Evolutionary conservation across 2,888 invertebrate species (phyloP), one percentile per base, ranked within the genome.

Genomic region (Prostheceraeus crozeri): DNA sequence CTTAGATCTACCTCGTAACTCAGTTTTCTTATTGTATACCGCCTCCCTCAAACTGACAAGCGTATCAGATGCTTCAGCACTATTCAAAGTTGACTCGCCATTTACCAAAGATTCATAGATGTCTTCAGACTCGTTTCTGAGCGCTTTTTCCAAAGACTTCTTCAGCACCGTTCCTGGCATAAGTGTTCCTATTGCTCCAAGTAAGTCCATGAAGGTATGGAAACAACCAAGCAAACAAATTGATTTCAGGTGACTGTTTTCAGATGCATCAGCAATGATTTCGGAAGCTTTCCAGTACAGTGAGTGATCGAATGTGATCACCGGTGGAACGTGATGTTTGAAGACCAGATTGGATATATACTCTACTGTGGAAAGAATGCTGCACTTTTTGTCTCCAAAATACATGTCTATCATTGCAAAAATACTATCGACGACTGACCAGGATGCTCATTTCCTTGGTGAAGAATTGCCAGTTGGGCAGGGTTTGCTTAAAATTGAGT

Each of bases 181-280:
- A 14, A 54, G 40, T 14, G 54, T 54, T 6, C 54, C 54, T 25
- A 54, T 54, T 48, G 54, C 54, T n/a, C 54, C 54, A n/a, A 54
- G 40, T 45, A 54, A 35, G 10, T 54, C 46, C 54, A 54, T 54
- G 16, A 54, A 54, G 31, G 54, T 54, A 16, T 54, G 54, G 40
- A 54, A 54, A 28, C 54, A 48, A 14, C 54, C 54, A 54, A 54
- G 54, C 54, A 54, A 14, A 48, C 11, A 14, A 36, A 54, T 28
- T n/a, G 35, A 14, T 54, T 61, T 62, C 27, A 61, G 64, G 40
- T 64, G 33, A 25, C 56, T 53, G 57, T 31, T 64, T n/a, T 63
- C n/a, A n/a, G 51, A 8, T 14, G 63, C 23, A 51, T 63, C 28
- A 27, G 16, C 28, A 14, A 45, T 54, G 10, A 54, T 54, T 54